Evolutionary conservation across 2,797 vertebrate species (phyloP), one percentile per base, ranked within the genome.

Genomic region (Eulemur albifrons): DNA sequence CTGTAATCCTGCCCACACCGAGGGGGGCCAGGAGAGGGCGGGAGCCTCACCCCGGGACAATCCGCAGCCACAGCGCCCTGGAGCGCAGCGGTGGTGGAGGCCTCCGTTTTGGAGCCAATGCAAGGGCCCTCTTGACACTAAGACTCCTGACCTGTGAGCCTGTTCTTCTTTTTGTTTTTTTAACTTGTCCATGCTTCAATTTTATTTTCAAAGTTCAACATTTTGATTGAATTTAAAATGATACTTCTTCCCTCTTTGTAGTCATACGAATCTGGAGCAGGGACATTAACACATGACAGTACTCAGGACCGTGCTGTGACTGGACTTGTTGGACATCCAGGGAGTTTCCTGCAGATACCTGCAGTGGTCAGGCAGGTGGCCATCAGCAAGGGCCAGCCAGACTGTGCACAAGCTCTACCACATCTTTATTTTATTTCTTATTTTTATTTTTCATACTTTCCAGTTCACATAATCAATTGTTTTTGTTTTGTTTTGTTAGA

Each of bases 21-120:
- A 59, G 2, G 5, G 25, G 2, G 11, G 8, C 52, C 5, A 21
- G 30, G 8, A n/a, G 1, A 7, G 59, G 35, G 0, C 4, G 1
- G 8, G 54, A 4, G 17, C 48, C 63, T 40, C 9, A 2, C 52
- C 7, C 50, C 0, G 13, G 27, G 27, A 4, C 25, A 4, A 18
- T 1, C 27, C 0, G 13, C 14, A 25, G 48, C 48, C 23, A 23
- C 38, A 7, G 35, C 27, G 14, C n/a, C 11, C 63, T 4, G 15
- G 5, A 20, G 77, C 0, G 1, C 17, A n/a, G 20, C 1, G 0
- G 57, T 4, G 10, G 27, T 6, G 0, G 50, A 6, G 21, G 65
- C 48, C 77, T 27, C 13, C 0, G 54, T 11, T 9, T 2, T 45
- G 45, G 52, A 48, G 48, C 63, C 30, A 9, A 77, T 43, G 21